These are phyloP conservation scores for Eristalis pertinax DNA, from an alignment of 2,888 invertebrate genomes.

Conservation along the genomic window DNA sequence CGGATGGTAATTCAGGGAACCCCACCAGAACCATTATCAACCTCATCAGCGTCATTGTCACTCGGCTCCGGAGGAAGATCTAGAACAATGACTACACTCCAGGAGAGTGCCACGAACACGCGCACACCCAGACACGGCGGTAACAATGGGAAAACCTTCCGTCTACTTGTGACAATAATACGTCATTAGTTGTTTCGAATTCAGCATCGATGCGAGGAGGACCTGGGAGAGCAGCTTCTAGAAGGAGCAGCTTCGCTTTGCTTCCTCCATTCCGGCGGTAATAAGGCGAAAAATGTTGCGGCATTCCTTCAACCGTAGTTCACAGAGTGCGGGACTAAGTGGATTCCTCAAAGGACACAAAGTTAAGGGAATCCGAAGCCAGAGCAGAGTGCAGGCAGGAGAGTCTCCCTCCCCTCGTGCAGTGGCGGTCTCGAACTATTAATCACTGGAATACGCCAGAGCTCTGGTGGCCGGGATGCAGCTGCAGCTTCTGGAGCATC, in stretches of 20 bases:
- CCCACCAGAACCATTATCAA: conserved; percentile 44
- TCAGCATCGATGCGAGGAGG: conserved; percentile 44
- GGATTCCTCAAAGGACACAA: conserved; percentile 61
- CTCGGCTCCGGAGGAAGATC: conserved; percentile 13
- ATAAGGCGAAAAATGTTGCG: conserved; percentile 39
- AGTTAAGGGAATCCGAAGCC: conserved; percentile 8
- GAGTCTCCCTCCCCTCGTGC: not conserved
- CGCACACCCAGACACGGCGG: conserved; percentile 8
- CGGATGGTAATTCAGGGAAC: not conserved
- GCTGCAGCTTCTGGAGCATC: not conserved
- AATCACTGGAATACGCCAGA: conserved; percentile 44
- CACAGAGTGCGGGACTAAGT: conserved; percentile 41
- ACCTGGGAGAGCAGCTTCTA: no score
- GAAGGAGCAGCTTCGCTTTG: not conserved
- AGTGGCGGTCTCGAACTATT: conserved; percentile 47
- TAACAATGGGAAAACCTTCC: conserved; percentile 45
- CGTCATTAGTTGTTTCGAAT: conserved; percentile 68
- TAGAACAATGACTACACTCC: conserved; percentile 28
- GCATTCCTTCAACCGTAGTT: conserved; percentile 42
- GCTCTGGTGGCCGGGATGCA: conserved; percentile 5
- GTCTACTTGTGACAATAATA: conserved; percentile 60
- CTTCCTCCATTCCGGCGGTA: conserved; percentile 5
- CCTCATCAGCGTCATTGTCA: conserved; percentile 63
- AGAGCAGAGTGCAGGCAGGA: not conserved
- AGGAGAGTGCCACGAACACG: conserved; percentile 17